phyloP scores from a whole-genome alignment of 2,113 vertebrate species.

The Chlamydotis undulata region DNA sequence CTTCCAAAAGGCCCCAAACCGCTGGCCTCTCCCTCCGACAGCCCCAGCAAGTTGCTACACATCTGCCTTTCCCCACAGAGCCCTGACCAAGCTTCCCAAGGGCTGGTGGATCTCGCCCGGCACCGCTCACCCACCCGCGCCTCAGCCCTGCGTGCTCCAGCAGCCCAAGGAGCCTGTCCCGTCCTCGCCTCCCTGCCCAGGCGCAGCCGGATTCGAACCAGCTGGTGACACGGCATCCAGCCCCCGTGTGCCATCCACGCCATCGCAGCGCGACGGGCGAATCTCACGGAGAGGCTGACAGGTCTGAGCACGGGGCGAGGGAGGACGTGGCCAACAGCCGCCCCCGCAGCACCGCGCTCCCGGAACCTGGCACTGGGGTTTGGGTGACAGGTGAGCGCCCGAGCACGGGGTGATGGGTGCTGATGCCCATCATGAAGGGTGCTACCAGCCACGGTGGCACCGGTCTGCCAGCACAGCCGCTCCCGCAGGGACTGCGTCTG shows the following conservation, averaged over 20 bases:
- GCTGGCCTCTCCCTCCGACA: rapidly evolving
- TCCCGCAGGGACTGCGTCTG: not conserved
- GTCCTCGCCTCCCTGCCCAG: not conserved
- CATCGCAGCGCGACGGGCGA: not conserved
- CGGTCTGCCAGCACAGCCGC: rapidly evolving
- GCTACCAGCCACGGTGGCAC: not conserved
- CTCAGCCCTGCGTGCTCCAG: not conserved
- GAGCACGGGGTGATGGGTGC: not conserved
- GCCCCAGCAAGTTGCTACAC: not conserved
- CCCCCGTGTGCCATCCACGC: not conserved
- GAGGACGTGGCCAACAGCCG: not conserved
- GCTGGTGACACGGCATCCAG: not conserved
- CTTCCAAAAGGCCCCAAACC: not conserved
- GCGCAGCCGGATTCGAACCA: rapidly evolving
- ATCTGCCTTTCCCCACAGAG: not conserved
- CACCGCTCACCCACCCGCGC: rapidly evolving
- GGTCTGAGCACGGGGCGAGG: not conserved
- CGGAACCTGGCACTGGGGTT: not conserved
- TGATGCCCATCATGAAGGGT: not conserved
- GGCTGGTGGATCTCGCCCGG: not conserved
- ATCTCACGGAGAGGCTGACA: rapidly evolving
- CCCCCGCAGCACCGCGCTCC: not conserved
- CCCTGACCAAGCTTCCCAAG: not conserved
- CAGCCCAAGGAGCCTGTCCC: not conserved
- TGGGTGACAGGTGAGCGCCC: rapidly evolving